These are phyloP conservation scores for Eudasyphora cyanicolor DNA, from an alignment of 2,888 invertebrate genomes.

Conservation along the genomic window DNA sequence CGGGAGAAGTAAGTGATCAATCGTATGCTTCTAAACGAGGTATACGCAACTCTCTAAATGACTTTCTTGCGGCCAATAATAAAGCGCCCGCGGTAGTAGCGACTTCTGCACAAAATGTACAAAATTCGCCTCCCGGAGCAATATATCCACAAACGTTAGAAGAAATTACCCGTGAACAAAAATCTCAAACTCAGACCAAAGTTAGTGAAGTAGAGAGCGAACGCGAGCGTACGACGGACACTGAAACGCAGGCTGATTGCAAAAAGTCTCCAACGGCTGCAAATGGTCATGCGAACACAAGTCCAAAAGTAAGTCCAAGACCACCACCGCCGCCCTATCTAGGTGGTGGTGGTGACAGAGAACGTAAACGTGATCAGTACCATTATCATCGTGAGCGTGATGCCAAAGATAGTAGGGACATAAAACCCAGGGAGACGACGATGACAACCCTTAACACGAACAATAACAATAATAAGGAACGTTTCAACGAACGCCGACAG, in stretches of 20 bases:
- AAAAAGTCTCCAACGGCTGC: conserved; percentile 71
- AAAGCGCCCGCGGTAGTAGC: conserved; percentile 74
- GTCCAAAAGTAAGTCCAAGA: conserved; percentile 71
- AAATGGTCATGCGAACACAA: conserved; percentile 72
- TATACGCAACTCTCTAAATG: conserved; percentile 80
- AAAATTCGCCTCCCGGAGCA: conserved; percentile 62
- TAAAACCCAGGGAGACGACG: conserved; percentile 17
- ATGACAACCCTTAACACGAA: not conserved
- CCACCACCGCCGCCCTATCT: conserved; percentile 32
- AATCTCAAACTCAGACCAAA: conserved; percentile 39
- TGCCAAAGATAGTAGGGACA: conserved; percentile 47
- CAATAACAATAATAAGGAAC: conserved; percentile 52
- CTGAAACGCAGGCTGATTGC: conserved; percentile 73
- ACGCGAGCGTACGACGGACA: conserved; percentile 67
- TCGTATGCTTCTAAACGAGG: conserved; percentile 59
- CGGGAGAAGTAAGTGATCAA: conserved; percentile 75
- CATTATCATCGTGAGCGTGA: conserved; percentile 56
- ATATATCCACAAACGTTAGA: conserved; percentile 71
- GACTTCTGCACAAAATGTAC: conserved; percentile 50
- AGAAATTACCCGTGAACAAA: conserved; percentile 63
- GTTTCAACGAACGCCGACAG: conserved; percentile 56
- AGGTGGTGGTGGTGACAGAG: conserved; percentile 39
- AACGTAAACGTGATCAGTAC: conserved; percentile 59
- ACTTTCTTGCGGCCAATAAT: conserved; percentile 79
- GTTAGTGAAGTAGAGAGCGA: conserved; percentile 28